Evolutionary conservation across 37 sponge, comb jelly and placozoan species (phyloP), one percentile per base, ranked within the genome.

Genomic region (Lycopodina hypogea): DNA sequence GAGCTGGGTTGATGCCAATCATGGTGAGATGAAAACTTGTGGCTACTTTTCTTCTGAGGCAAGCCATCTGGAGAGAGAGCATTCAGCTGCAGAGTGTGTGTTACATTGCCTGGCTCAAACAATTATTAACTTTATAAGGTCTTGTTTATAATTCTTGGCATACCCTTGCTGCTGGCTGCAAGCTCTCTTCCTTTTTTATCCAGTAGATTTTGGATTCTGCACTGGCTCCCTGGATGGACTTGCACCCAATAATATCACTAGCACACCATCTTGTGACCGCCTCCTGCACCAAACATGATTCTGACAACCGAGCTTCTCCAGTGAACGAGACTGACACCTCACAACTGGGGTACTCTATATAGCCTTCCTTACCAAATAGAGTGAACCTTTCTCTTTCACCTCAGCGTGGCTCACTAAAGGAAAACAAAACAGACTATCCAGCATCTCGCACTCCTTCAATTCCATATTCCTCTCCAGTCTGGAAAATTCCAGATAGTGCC

Each of bases 281-380:
- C 52, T 72, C 72, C 72, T 72, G 72, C 52, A 72, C 17, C 30
- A 26, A 58, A 58, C 59, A 58, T 58, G 9, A 18, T 18, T 58
- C 59, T 58, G 3, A 4, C 9, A 45, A 45, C 48, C 48, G 6
- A n/a, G n/a, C n/a, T n/a, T n/a, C n/a, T n/a, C n/a, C n/a, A n/a
- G n/a, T n/a, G n/a, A n/a, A n/a, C n/a, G n/a, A n/a, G n/a, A 12
- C 35, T 34, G 30, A 2, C 17, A 33, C 7, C 12, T 59, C 60
- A 17, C 32, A 65, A 30, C 7, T 4, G 30, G 35, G 2, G 66
- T 7, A 15, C 30, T 4, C 34, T 4, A 32, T 29, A 59, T 17
- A 32, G 59, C 3, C 6, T 58, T 14, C 59, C 23, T 26, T 58
- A 58, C 59, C 59, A 58, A 21, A 58, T 58, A 58, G 21, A 58